phyloP scores from a whole-genome alignment of 2,113 vertebrate genomes.

The Boleophthalmus pectinirostris region DNA sequence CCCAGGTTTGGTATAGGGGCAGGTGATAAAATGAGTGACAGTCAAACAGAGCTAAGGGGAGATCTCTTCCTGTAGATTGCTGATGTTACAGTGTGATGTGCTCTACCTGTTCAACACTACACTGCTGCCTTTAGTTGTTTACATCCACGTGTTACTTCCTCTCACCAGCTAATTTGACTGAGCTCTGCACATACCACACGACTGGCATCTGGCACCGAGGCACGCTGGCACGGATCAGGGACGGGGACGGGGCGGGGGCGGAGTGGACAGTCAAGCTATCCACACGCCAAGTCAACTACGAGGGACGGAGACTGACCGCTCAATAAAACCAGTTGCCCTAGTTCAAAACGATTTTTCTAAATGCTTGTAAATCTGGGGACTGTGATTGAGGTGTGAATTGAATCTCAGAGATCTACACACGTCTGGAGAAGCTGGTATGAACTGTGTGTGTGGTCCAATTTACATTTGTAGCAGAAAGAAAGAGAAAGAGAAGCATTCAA shows the following conservation, averaged over 20 bases:
- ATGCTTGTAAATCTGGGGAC: too few species aligned
- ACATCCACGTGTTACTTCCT: constrained; percentile 7
- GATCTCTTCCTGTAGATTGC: neutral
- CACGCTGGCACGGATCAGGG: neutral
- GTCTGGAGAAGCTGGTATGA: too few species aligned
- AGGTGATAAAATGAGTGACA: neutral
- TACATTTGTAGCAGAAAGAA: too few species aligned
- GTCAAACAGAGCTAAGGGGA: neutral
- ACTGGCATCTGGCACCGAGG: neutral
- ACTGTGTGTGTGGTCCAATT: too few species aligned
- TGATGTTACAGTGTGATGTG: neutral
- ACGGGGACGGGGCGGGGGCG: too few species aligned
- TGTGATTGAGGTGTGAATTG: too few species aligned
- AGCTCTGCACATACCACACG: constrained; percentile 1
- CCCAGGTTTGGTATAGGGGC: too few species aligned
- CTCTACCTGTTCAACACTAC: neutral
- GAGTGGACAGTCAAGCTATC: neutral
- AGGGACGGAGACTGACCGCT: neutral
- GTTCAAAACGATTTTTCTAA: too few species aligned
- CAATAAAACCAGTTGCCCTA: too few species aligned
- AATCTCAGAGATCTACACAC: too few species aligned
- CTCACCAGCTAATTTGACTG: constrained; percentile 4
- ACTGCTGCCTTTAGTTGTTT: neutral
- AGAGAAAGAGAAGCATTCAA: too few species aligned
- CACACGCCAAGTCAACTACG: neutral